phyloP scores from a whole-genome alignment of 2,888 invertebrate genomes.

The Pammene aurita region DNA sequence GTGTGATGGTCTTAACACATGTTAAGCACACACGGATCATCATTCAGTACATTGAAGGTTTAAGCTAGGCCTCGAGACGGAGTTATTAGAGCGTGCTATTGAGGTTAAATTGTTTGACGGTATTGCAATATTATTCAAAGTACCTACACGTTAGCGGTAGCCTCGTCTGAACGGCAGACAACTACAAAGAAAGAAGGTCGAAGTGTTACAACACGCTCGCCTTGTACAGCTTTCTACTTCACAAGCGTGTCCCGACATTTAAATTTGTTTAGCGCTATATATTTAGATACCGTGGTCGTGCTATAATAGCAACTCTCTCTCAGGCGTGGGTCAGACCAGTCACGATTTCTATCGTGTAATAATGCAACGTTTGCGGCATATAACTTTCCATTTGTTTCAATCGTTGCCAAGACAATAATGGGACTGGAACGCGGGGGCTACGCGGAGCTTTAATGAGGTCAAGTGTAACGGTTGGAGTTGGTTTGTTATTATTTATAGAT shows the following conservation, averaged over 20 bases:
- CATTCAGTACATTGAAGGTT: conserved; percentile 55
- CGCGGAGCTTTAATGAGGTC: conserved; percentile 70
- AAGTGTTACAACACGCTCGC: conserved; percentile 78
- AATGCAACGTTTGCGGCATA: conserved; percentile 59
- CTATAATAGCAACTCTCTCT: conserved; percentile 72
- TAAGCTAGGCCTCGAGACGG: conserved; percentile 62
- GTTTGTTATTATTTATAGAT: conserved; percentile 45
- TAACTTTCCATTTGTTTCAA: conserved; percentile 67
- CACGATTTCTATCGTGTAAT: conserved; percentile 74
- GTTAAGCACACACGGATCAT: conserved; percentile 54
- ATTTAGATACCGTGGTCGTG: conserved; percentile 65
- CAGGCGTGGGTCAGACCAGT: conserved; percentile 67
- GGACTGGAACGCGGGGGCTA: conserved; percentile 51
- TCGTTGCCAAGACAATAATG: conserved; percentile 48
- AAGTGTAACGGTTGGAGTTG: conserved; percentile 68
- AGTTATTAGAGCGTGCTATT: conserved; percentile 75
- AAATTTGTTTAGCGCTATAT: conserved; percentile 73
- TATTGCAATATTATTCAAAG: conserved; percentile 65
- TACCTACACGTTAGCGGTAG: conserved; percentile 64
- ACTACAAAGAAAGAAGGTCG: conserved; percentile 78
- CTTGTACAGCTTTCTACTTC: conserved; percentile 81
- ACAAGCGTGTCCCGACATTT: conserved; percentile 80
- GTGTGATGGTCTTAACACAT: conserved; percentile 62
- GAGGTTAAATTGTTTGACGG: conserved; percentile 68
- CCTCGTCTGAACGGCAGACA: conserved; percentile 74